phyloP scores from a whole-genome alignment of 2,797 vertebrate genomes.

The Xenops minutus region DNA sequence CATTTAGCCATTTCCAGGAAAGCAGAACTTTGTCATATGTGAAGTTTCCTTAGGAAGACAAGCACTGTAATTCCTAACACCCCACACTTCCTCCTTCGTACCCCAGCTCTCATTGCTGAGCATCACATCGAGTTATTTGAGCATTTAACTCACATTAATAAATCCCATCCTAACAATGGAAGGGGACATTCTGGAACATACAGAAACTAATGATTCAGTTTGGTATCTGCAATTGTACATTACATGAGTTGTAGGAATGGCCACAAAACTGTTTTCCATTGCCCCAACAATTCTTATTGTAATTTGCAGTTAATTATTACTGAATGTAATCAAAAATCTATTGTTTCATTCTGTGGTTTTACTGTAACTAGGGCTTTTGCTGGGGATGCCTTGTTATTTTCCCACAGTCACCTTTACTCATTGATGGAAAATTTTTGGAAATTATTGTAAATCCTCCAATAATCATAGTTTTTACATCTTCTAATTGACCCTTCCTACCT shows the following conservation, averaged over 20 bases:
- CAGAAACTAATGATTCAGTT: not conserved
- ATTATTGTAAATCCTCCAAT: not conserved
- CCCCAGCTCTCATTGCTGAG: not conserved
- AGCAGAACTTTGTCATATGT: accelerated
- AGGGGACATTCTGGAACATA: not conserved
- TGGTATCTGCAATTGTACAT: not conserved
- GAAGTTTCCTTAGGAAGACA: not conserved
- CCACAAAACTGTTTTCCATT: not conserved
- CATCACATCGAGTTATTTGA: not conserved
- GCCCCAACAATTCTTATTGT: not conserved
- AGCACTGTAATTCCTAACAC: accelerated
- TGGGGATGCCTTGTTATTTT: not conserved
- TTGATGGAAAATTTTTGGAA: too few relatives aligned
- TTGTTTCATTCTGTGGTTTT: not conserved
- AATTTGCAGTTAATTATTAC: not conserved
- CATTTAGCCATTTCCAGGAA: not conserved
- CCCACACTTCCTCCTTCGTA: not conserved
- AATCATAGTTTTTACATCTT: not conserved
- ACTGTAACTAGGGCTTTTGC: not conserved
- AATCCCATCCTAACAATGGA: not conserved
- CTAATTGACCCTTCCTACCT: not conserved
- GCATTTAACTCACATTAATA: not conserved
- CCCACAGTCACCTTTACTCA: not conserved
- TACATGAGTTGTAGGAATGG: not conserved
- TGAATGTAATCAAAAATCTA: too few relatives aligned